Conservation (phyloP, 2,888 invertebrate species). For the Epistrophe grossulariae region DNA sequence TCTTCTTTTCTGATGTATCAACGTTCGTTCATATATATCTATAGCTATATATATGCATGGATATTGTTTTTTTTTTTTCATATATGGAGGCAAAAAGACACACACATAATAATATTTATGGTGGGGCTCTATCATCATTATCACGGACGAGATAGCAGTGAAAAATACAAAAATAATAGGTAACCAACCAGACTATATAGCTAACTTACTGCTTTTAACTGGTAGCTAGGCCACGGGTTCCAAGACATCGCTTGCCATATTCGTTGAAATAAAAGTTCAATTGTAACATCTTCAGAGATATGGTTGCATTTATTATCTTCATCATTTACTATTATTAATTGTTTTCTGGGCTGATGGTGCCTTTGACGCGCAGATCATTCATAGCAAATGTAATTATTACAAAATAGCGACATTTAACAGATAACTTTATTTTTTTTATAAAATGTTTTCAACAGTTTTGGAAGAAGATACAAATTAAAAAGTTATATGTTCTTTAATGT, state of each 20-base stretch:
- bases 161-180: slow-evolving; percentile 4
- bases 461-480: no score
- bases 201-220: slow-evolving; percentile 1
- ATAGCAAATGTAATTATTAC: no score
- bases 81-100: slow-evolving; percentile 13
- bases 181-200: not conserved
- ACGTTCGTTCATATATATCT: slow-evolving; percentile 38
- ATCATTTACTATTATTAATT: not conserved
- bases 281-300: not conserved
- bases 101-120: slow-evolving; percentile 49
- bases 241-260: slow-evolving; percentile 6
- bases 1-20: slow-evolving; percentile 58
- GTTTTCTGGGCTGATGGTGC: not conserved
- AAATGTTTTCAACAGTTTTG: no score
- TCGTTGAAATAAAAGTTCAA: slow-evolving; percentile 25
- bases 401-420: no score
- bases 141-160: slow-evolving; percentile 57
- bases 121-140: slow-evolving; percentile 65
- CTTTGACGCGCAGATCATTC: no score
- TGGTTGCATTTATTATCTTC: not conserved
- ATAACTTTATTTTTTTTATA: no score
- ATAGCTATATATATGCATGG: not conserved
- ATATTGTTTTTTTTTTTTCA: not conserved
- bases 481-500: no score
- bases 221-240: slow-evolving; percentile 7